phyloP scores from a whole-genome alignment of 2,888 invertebrate genomes.

The Yponomeuta plumbellus region DNA sequence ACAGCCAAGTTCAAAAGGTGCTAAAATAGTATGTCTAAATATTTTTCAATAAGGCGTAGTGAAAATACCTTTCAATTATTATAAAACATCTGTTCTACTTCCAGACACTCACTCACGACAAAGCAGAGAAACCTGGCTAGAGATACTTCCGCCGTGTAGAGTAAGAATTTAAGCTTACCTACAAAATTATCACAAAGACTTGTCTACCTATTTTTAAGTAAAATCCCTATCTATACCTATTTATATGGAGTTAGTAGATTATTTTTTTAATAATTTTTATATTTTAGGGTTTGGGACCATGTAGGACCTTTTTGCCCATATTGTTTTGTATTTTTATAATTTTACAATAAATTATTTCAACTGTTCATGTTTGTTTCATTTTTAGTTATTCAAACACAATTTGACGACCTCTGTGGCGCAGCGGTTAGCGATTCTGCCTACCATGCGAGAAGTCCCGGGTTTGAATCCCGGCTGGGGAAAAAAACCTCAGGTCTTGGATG shows the following conservation, averaged over 20 bases:
- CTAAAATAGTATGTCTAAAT: not conserved
- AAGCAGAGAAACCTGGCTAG: conserved; percentile 66
- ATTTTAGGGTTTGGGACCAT: not conserved
- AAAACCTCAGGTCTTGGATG: too few species aligned
- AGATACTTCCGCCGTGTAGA: conserved; percentile 73
- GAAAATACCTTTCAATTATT: too few species aligned
- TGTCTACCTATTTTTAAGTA: not conserved
- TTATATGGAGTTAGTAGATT: not conserved
- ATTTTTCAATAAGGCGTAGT: not conserved
- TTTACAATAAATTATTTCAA: not conserved
- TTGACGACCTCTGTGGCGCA: too few species aligned
- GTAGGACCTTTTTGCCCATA: not conserved
- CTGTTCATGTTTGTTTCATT: too few species aligned
- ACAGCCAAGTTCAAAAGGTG: not conserved
- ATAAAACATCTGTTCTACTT: conserved; percentile 33
- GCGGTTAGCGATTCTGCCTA: too few species aligned
- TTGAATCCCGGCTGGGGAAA: too few species aligned
- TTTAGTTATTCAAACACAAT: too few species aligned
- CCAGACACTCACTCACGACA: conserved; percentile 77
- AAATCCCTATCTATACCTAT: not conserved
- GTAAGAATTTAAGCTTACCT: conserved; percentile 14
- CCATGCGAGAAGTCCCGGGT: too few species aligned
- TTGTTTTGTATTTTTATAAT: not conserved
- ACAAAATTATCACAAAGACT: not conserved
- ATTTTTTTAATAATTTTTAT: not conserved